Evolutionary conservation across 2,113 vertebrate species (phyloP).

Genomic region (Mobula birostris): DNA sequence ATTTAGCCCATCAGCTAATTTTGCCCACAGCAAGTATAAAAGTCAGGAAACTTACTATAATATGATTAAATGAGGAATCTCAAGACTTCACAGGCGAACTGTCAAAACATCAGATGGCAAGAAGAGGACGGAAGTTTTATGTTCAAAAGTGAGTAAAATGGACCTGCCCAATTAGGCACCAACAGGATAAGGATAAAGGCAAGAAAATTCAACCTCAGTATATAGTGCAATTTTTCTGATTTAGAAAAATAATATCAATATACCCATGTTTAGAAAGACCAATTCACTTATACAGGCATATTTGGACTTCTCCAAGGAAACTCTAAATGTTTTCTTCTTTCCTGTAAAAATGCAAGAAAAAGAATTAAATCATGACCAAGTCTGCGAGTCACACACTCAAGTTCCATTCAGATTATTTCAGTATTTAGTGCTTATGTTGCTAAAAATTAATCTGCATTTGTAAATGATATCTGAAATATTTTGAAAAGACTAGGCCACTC

Average conservation of each 20-base stretch:
- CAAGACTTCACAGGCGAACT: not conserved
- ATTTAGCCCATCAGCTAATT: not conserved
- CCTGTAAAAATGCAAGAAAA: conserved; percentile 53
- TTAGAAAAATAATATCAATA: conserved; percentile 42
- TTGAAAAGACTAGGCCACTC: not conserved
- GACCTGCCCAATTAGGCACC: not conserved
- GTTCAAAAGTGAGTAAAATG: not conserved
- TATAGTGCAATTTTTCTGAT: not conserved
- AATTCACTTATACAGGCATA: conserved; percentile 48
- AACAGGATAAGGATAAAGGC: not conserved
- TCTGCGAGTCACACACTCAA: not conserved
- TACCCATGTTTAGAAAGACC: conserved; percentile 81
- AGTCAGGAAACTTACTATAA: not conserved
- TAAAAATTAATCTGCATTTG: not conserved
- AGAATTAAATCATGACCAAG: not conserved
- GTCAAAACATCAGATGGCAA: not conserved
- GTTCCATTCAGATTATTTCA: not conserved
- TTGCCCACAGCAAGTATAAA: not conserved
- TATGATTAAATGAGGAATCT: not conserved
- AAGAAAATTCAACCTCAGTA: not conserved
- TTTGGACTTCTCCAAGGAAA: conserved; percentile 52
- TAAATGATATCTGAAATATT: not conserved
- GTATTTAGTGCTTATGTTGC: too few species aligned
- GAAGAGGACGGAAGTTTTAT: not conserved
- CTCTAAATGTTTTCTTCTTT: conserved; percentile 76